Conservation (phyloP, 2,888 invertebrate species). For the Drosophila phalerata region DNA sequence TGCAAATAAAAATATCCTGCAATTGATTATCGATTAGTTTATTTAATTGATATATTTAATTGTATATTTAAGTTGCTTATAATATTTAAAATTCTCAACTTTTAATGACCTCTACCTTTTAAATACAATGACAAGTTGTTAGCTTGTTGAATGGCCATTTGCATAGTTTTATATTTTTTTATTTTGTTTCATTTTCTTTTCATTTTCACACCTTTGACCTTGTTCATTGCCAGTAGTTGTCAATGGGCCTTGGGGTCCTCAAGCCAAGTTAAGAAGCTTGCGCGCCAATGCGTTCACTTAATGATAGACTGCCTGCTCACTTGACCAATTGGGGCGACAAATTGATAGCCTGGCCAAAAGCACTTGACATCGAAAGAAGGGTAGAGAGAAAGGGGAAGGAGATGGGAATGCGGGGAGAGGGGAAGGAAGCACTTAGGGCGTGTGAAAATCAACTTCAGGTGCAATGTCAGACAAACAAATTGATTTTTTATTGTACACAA, state of each 20-base stretch:
- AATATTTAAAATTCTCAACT: neutral
- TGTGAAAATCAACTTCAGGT: constrained; percentile 55
- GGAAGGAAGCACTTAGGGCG: constrained; percentile 5
- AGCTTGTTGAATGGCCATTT: constrained; percentile 50
- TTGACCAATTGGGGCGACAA: constrained; percentile 26
- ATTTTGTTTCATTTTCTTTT: constrained; percentile 27
- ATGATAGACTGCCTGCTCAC: constrained; percentile 49
- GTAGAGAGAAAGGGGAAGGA: neutral
- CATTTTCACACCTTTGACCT: constrained; percentile 53
- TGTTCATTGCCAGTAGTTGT: constrained; percentile 30
- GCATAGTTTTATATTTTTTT: constrained; percentile 43
- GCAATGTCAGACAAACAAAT: constrained; percentile 46
- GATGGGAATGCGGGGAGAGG: neutral
- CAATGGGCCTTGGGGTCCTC: constrained; percentile 12
- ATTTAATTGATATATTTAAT: no score
- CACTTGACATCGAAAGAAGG: constrained; percentile 43
- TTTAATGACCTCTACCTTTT: constrained; percentile 11
- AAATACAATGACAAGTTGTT: constrained; percentile 43
- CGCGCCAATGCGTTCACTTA: constrained; percentile 60
- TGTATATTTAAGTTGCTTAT: no score
- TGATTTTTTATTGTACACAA: constrained; percentile 42
- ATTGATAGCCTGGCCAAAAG: constrained; percentile 32
- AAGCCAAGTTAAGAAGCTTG: constrained; percentile 22
- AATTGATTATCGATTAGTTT: no score
- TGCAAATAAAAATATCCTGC: no score